Conservation (phyloP, 2,797 vertebrate genomes). For the Sebastes oblongus region DNA sequence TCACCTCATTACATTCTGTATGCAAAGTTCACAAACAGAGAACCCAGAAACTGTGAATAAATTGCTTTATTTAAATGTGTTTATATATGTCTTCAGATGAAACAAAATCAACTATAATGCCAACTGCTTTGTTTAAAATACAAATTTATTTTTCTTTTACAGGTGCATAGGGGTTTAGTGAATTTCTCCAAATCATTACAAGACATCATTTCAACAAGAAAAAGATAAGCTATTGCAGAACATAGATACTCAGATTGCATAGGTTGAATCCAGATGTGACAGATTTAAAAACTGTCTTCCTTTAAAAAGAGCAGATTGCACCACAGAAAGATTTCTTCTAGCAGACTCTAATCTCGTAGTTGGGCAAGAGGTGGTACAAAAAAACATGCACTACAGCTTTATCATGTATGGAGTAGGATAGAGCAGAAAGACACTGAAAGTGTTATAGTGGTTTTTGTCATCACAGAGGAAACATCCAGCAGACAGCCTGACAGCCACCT, state of each 20-base stretch:
- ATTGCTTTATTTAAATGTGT: background rate
- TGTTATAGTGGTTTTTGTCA: slow-evolving; percentile 72
- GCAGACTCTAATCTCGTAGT: slow-evolving; percentile 4
- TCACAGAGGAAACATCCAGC: slow-evolving; percentile 70
- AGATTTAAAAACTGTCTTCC: background rate
- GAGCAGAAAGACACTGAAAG: slow-evolving; percentile 80
- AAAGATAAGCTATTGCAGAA: background rate
- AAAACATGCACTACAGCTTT: background rate
- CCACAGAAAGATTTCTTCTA: background rate
- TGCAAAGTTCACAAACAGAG: background rate
- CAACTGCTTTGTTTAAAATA: slow-evolving; percentile 1
- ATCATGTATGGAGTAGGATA: slow-evolving; percentile 29
- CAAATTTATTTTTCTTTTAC: slow-evolving; percentile 22
- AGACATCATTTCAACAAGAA: background rate
- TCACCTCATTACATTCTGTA: background rate
- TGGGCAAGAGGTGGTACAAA: background rate
- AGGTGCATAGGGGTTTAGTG: background rate
- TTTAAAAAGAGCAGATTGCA: background rate
- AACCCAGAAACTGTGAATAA: background rate
- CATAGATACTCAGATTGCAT: background rate
- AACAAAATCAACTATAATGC: background rate
- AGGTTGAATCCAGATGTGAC: background rate
- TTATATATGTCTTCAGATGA: background rate
- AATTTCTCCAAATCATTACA: slow-evolving; percentile 9
- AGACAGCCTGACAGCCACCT: slow-evolving; percentile 60